These are phyloP conservation scores for Anser cygnoides DNA, from an alignment of 2,113 vertebrate species.

Conservation along the genomic window DNA sequence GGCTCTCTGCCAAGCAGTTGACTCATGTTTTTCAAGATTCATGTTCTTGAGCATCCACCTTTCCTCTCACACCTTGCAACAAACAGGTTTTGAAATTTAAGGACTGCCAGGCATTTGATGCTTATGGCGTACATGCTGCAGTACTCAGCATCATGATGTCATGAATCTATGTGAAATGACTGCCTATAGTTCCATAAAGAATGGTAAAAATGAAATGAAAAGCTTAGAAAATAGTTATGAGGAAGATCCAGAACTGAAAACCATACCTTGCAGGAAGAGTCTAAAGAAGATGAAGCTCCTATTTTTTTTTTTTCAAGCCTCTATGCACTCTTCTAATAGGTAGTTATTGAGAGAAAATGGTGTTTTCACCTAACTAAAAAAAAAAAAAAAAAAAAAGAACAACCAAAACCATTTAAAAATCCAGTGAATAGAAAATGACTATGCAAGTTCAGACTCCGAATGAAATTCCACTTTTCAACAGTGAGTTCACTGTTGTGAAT, in stretches of 20 bases:
- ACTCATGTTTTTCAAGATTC: neutral
- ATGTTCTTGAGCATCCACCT: neutral
- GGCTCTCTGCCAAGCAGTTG: neutral
- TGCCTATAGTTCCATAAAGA: neutral
- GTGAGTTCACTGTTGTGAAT: neutral
- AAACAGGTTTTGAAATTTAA: neutral
- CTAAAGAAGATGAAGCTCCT: neutral
- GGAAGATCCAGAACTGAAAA: neutral
- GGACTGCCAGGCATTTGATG: neutral
- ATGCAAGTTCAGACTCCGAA: neutral
- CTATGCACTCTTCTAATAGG: neutral
- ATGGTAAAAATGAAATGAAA: neutral
- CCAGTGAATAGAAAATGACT: neutral
- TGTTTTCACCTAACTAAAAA: neutral
- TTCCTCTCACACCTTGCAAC: neutral
- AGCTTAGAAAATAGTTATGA: neutral
- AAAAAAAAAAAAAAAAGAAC: neutral
- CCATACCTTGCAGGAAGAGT: neutral
- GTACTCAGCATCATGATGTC: neutral
- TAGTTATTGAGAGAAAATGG: neutral
- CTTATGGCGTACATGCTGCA: accelerated
- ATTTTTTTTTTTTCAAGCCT: neutral
- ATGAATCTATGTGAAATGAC: neutral
- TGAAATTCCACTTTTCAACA: neutral
- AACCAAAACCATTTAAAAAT: neutral